These are phyloP conservation scores for Alcedo atthis DNA, from an alignment of 2,797 vertebrate species.

Conservation along the genomic window DNA sequence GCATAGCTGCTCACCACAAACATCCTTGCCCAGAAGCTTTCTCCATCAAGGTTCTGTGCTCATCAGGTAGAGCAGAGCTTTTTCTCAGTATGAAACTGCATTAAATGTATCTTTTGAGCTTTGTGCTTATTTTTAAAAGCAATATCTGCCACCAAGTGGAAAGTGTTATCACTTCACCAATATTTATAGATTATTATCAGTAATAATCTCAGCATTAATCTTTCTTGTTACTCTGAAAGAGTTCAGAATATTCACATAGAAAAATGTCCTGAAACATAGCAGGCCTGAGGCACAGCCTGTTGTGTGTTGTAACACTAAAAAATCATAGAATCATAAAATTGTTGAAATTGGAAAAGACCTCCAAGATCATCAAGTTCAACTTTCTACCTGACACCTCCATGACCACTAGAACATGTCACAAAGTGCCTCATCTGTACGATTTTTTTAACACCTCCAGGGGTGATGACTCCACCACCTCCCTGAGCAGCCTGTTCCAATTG, in stretches of 20 bases:
- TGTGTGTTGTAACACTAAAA: not conserved
- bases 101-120: not conserved
- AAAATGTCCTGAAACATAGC: not conserved
- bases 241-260: not conserved
- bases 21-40: not conserved
- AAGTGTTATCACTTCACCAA: constrained; percentile 68
- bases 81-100: not conserved
- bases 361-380: too few relatives aligned
- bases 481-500: too few relatives aligned
- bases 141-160: constrained; percentile 74
- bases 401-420: too few relatives aligned
- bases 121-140: constrained; percentile 57
- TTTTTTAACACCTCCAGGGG: too few relatives aligned
- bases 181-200: constrained; percentile 38
- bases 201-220: constrained; percentile 25
- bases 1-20: not conserved
- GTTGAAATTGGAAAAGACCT: too few relatives aligned
- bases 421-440: too few relatives aligned
- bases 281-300: not conserved
- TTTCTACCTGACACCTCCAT: too few relatives aligned
- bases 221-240: not conserved
- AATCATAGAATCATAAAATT: not conserved
- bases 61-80: not conserved
- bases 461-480: too few relatives aligned
- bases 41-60: not conserved